phyloP scores from a whole-genome alignment of 2,113 vertebrate genomes.

The Stigmatopora nigra region DNA sequence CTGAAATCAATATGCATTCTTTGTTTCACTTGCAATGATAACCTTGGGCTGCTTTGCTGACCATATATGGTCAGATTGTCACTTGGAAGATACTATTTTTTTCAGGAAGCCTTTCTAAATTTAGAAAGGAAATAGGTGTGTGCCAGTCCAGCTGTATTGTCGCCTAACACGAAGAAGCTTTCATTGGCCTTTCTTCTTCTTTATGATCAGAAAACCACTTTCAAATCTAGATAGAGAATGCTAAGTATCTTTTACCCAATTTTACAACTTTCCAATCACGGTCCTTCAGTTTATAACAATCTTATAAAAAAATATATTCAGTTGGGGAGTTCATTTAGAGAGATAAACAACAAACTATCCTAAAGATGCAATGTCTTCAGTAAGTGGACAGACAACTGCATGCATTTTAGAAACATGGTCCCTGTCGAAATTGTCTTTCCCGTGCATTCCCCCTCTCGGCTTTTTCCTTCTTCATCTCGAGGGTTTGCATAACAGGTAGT shows the following conservation, averaged over 20 bases:
- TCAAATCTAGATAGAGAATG: background rate
- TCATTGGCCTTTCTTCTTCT: background rate
- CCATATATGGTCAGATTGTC: slow-evolving; percentile 21
- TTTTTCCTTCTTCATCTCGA: slow-evolving; percentile 61
- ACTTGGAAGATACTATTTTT: slow-evolving; percentile 14
- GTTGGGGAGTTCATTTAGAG: slow-evolving; percentile 50
- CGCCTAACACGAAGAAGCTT: background rate
- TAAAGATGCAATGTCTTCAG: slow-evolving; percentile 25
- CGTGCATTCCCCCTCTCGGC: slow-evolving; percentile 51
- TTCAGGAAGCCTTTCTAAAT: slow-evolving; percentile 16
- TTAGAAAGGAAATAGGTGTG: slow-evolving; percentile 31
- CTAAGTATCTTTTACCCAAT: slow-evolving; percentile 1
- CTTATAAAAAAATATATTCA: slow-evolving; percentile 10
- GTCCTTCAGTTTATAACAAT: slow-evolving; percentile 40
- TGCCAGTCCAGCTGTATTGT: slow-evolving; percentile 3
- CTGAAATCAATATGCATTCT: background rate
- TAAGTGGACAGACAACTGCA: slow-evolving; percentile 16
- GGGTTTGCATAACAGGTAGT: slow-evolving; percentile 98
- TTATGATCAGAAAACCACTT: slow-evolving; percentile 7
- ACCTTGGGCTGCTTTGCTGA: slow-evolving; percentile 8
- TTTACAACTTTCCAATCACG: slow-evolving; percentile 11
- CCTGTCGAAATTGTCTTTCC: slow-evolving; percentile 61
- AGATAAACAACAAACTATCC: slow-evolving; percentile 18
- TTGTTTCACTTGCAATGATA: background rate
- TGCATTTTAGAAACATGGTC: slow-evolving; percentile 46